A percentile compares a stretch with the other conserved stretches of the same genome.
phyloP scores from a whole-genome alignment of 2,113 vertebrate species.

The Ptyas mucosa region DNA sequence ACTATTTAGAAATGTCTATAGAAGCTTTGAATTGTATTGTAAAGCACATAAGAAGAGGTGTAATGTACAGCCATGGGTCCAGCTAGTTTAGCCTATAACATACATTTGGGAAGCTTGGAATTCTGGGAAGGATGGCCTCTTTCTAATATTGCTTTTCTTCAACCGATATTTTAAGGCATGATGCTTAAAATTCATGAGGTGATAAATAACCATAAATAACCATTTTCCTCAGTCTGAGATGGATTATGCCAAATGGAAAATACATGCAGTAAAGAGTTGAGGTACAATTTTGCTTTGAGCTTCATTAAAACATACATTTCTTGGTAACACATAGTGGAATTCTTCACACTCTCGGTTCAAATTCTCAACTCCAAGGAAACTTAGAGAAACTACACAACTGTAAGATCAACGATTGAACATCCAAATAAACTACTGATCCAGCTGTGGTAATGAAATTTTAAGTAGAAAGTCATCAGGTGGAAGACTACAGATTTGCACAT shows the following conservation, averaged over 20 bases:
- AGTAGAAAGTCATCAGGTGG: conserved; percentile 49
- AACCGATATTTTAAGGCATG: background rate
- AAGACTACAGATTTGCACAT: conserved; percentile 49
- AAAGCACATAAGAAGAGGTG: background rate
- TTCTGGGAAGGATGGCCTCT: background rate
- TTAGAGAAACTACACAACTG: conserved; percentile 17
- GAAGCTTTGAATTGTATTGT: background rate
- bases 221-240: background rate
- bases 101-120: background rate
- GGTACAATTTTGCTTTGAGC: background rate
- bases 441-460: conserved; percentile 29
- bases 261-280: conserved; percentile 5
- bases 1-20: background rate
- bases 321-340: background rate
- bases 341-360: background rate
- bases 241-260: conserved; percentile 10
- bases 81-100: background rate
- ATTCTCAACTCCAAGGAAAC: background rate
- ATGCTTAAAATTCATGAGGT: background rate
- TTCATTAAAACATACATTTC: background rate
- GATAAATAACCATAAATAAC: background rate
- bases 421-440: background rate
- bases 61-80: too few species aligned
- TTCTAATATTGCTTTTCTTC: background rate
- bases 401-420: conserved; percentile 4